Conservation (phyloP, 2,888 invertebrate genomes). For the Campoletis raptor region DNA sequence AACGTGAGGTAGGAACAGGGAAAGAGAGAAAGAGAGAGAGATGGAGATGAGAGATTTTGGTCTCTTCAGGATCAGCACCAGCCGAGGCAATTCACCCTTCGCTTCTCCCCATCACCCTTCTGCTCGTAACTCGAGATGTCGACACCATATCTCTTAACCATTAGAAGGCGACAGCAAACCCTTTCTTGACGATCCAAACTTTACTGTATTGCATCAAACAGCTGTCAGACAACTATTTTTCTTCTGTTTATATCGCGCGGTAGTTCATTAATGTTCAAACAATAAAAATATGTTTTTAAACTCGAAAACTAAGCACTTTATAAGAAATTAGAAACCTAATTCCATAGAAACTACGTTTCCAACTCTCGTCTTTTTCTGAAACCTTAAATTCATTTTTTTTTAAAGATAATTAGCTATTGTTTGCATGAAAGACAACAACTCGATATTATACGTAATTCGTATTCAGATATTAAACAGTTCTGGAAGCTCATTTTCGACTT, state of each 20-base stretch:
- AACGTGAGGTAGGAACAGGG: constrained; percentile 26
- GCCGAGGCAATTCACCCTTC: constrained; percentile 57
- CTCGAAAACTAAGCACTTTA: neutral
- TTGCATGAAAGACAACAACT: neutral
- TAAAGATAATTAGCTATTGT: neutral
- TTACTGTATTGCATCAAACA: constrained; percentile 38
- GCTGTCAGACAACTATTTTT: constrained; percentile 7
- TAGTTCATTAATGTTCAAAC: neutral
- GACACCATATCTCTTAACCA: constrained; percentile 36
- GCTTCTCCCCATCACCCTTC: constrained; percentile 39
- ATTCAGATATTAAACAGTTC: neutral
- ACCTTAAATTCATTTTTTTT: neutral
- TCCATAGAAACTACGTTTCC: neutral
- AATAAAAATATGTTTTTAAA: neutral
- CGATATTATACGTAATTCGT: neutral
- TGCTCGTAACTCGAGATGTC: constrained; percentile 56
- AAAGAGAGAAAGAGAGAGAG: constrained; percentile 42
- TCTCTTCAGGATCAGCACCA: constrained; percentile 49
- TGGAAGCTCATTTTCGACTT: neutral
- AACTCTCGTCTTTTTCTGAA: neutral
- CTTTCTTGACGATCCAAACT: constrained; percentile 43
- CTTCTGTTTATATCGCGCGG: neutral
- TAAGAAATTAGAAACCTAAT: neutral
- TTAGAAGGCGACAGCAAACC: constrained; percentile 26
- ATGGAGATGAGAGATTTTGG: constrained; percentile 41